Evolutionary conservation across 2,888 invertebrate species (phyloP), one percentile per base, ranked within the genome.

Genomic region (Meiosimyza platycephala): DNA sequence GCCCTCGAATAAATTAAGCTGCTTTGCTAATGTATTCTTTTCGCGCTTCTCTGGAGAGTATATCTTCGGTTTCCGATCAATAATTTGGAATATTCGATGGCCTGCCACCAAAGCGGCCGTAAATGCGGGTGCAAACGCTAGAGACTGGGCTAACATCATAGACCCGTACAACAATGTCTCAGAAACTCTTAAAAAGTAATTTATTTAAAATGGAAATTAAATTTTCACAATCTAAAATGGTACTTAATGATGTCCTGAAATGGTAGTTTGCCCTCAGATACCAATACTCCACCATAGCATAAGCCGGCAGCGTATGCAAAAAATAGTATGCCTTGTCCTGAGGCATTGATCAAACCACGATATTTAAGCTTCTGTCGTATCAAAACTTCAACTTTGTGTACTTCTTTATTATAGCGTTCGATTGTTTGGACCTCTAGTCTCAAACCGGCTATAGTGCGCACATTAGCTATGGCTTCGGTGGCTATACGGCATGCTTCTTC

Each of bases 101-200:
- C 92, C 93, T 0, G 94, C 92, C 48, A 91, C 87, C 76, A 93
- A 89, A 0, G 93, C 94, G n/a, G 92, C 91, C 62, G 92, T 92
- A 82, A 93, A 93, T 81, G 93, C 93, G 0, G 94, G 94, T 0
- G 93, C 93, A 82, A 93, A 94, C 0, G 93, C 93, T 13, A 94
- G 86, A 0, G 93, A 92, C 80, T 94, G 93, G 0, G 93, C 93
- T 85, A 94, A 89, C 92, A 94, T 93, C 92, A 93, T 93, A 0
- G 93, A 91, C 2, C 93, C 94, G 81, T 93, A 93, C 18, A 94
- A 89, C n/a, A 94, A 85, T 0, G 93, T 92, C 82, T 94, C 94
- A 0, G 93, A 93, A 15, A 94, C 93, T 81, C 92, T 93, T 5
- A 2, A 74, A 72, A 4, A 50, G 22, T 3, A 28, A 47, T 12